Base-by-base conservation (phyloP, 2,113 vertebrate species). In the Martes martes region DNA sequence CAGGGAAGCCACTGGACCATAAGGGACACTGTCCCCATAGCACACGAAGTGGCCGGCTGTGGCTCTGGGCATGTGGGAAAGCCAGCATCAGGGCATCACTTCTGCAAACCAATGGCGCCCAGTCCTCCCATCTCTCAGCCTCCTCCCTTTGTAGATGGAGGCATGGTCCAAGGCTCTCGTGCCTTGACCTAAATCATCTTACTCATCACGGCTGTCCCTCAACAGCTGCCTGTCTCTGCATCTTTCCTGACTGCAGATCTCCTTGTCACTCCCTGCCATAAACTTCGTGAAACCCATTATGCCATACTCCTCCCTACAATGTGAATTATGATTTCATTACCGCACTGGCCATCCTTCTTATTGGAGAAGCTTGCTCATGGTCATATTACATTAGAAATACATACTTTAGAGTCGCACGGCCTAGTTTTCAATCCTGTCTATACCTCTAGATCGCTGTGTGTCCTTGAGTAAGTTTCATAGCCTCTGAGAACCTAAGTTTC, bases 251-350 rank as follows among this genome's bases (percentile, higher is more conserved):
- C 55, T 4, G 7, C 69, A 65, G 74, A 71, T 73, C 52, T 83
- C 57, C 42, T 90, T 90, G 84, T 65, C 59, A 92, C 15, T 52
- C 50, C 13, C 26, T 67, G 24, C 28, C 23, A 67, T 83, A 33
- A 63, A 61, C n/a, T 57, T 15, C 81, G 39, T 13, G 39, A 82
- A 82, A 61, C 33, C 11, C 33, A 73, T 74, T 82, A 52, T 2
- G 24, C 42, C 82, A 11, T 2, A 7, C 45, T 47, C 87, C 45
- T 83, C 67, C 61, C 73, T 81, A 18, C 15, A 61, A 59, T 23
- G 10, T 91, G 6, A 96, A 74, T 93, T 96, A 91, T 33, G 82
- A 80, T 69, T 92, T 84, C 69, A 93, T 88, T 93, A 79, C 39
- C 3, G 5, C 16, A 31, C 15, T 18, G 55, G 76, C 67, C 81